Conservation (phyloP, 1,140 invertebrate genomes). For the Aleiodes sp. region DNA sequence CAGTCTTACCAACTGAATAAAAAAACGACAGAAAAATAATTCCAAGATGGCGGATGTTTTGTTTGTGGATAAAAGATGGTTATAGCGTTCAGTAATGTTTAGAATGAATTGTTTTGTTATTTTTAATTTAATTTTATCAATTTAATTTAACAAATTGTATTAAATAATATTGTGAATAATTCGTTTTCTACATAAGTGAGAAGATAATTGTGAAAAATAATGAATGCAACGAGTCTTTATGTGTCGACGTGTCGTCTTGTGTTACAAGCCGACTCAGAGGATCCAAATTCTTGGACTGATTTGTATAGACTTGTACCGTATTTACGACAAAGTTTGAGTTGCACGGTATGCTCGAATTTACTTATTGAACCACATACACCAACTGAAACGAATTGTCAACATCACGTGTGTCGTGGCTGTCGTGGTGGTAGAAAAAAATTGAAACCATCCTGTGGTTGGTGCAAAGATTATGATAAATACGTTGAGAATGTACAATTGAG, state of each 20-base stretch:
- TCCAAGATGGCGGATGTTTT: conserved; percentile 58
- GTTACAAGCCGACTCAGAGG: conserved; percentile 75
- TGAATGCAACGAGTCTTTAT: conserved; percentile 88
- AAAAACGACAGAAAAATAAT: conserved; percentile 32
- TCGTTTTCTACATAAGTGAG: conserved; percentile 1
- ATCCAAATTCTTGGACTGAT: conserved; percentile 80
- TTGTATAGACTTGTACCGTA: conserved; percentile 84
- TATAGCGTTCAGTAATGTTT: conserved; percentile 43
- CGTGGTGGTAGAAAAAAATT: conserved; percentile 85
- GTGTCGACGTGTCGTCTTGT: conserved; percentile 84
- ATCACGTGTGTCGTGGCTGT: conserved; percentile 86
- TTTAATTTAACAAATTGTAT: neutral
- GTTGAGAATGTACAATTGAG: conserved; percentile 83
- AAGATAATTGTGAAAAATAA: conserved; percentile 51
- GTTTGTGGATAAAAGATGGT: conserved; percentile 54
- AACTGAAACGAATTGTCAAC: conserved; percentile 83
- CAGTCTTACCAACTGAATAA: no score
- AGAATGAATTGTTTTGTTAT: conserved; percentile 20
- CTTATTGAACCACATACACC: conserved; percentile 84
- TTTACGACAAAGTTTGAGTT: conserved; percentile 85
- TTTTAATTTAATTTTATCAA: neutral
- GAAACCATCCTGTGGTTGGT: conserved; percentile 85
- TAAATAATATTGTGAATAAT: neutral
- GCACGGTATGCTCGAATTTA: conserved; percentile 87
- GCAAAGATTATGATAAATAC: conserved; percentile 85